Evolutionary conservation across 2,888 invertebrate genomes (phyloP).

Genomic region (Ochropacha duplaris): DNA sequence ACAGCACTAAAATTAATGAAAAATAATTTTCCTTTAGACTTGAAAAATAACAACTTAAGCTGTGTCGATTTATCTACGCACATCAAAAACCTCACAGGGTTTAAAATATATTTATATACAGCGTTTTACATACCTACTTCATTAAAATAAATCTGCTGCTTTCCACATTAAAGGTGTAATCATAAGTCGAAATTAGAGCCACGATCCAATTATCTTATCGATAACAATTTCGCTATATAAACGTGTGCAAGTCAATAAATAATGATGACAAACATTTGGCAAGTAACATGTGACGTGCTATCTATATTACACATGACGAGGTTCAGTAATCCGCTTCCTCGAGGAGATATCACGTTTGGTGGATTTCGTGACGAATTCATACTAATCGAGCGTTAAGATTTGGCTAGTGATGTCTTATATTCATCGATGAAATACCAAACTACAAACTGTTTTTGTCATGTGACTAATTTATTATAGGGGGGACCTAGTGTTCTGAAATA

Average conservation of each 20-base stretch:
- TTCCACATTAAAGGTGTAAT: not conserved
- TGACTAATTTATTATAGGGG: too few species aligned
- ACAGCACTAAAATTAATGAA: too few species aligned
- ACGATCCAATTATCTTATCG: conserved; percentile 34
- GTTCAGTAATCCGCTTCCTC: conserved; percentile 60
- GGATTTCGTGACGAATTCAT: conserved; percentile 54
- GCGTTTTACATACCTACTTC: not conserved
- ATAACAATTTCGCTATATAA: conserved; percentile 28
- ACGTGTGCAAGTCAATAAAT: conserved; percentile 33
- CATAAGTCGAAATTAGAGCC: conserved; percentile 19
- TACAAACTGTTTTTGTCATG: too few species aligned
- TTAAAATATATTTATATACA: not conserved
- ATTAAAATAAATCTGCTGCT: not conserved
- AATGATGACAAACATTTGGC: conserved; percentile 38
- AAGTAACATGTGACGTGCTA: conserved; percentile 45
- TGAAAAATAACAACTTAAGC: too few species aligned
- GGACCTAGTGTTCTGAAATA: too few species aligned
- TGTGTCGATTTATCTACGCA: too few species aligned
- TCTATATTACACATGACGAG: conserved; percentile 54
- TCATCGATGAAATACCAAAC: not conserved
- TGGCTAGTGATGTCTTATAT: conserved; percentile 24
- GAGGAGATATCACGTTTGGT: conserved; percentile 54
- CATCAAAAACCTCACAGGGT: too few species aligned
- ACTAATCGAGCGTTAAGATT: conserved; percentile 57
- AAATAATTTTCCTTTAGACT: too few species aligned